Conservation (phyloP, 1,140 invertebrate genomes). For the Papilio machaon region DNA sequence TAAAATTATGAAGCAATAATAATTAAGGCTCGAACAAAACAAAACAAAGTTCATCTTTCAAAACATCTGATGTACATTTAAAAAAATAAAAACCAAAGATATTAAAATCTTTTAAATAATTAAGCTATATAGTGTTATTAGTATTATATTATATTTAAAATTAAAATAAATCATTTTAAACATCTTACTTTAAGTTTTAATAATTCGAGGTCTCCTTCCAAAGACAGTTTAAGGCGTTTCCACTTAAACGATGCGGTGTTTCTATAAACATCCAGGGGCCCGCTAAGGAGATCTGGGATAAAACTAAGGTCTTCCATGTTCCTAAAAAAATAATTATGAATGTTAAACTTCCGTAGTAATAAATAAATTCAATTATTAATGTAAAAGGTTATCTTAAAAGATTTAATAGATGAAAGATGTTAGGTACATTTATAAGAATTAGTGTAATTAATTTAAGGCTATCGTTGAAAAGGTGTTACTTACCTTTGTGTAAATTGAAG, state of each 20-base stretch:
- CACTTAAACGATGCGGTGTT: conserved; percentile 89
- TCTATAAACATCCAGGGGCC: conserved; percentile 88
- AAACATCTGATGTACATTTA: background rate
- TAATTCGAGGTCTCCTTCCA: conserved; percentile 88
- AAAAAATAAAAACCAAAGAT: background rate
- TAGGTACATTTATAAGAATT: background rate
- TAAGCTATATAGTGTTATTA: background rate
- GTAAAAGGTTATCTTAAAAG: conserved; percentile 39
- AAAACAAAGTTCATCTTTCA: background rate
- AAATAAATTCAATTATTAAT: conserved; percentile 42
- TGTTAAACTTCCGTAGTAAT: conserved; percentile 27
- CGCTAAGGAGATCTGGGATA: conserved; percentile 83
- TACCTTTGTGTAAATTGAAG: background rate
- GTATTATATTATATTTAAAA: background rate
- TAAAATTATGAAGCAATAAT: conserved; percentile 7
- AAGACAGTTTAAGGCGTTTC: conserved; percentile 88
- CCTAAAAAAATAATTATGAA: conserved; percentile 47
- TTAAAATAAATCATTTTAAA: background rate
- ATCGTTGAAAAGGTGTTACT: background rate
- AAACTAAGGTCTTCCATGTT: conserved; percentile 79
- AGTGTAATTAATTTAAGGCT: background rate
- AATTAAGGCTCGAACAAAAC: background rate
- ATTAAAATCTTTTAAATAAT: no score
- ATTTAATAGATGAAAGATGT: background rate
- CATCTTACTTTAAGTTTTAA: conserved; percentile 87